phyloP scores from a whole-genome alignment of 2,113 vertebrate species.

The Arothron firmamentum region DNA sequence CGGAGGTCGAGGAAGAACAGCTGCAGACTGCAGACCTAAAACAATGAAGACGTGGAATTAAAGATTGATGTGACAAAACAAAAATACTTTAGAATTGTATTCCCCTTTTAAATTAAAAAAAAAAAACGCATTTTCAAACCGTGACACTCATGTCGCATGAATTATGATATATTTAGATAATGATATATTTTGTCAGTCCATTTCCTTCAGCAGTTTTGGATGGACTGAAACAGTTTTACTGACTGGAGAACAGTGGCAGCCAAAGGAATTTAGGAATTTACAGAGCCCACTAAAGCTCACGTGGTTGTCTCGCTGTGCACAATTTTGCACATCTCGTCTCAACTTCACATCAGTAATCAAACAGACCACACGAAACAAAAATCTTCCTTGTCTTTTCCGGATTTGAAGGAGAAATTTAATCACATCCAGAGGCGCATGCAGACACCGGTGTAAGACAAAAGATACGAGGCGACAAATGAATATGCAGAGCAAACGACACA shows the following conservation, averaged over 20 bases:
- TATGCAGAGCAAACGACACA: slow-evolving; percentile 77
- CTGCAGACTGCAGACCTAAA: background rate
- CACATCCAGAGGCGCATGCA: slow-evolving; percentile 72
- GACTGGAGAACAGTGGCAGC: no score
- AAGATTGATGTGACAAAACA: slow-evolving; percentile 16
- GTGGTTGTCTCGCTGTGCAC: slow-evolving; percentile 11
- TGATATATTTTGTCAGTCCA: no score
- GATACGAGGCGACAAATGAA: slow-evolving; percentile 76
- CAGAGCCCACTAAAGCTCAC: slow-evolving; percentile 17
- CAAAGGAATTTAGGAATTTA: background rate
- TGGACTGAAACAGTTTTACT: no score
- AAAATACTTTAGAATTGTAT: background rate
- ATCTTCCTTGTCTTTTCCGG: slow-evolving; percentile 28
- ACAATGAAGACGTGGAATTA: slow-evolving; percentile 10
- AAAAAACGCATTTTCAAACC: no score
- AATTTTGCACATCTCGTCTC: slow-evolving; percentile 25
- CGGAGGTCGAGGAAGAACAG: slow-evolving; percentile 9
- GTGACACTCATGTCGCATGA: no score
- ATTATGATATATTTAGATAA: no score
- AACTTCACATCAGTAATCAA: slow-evolving; percentile 43
- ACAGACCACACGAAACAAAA: slow-evolving; percentile 30
- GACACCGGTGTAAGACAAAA: slow-evolving; percentile 50
- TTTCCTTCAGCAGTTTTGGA: no score
- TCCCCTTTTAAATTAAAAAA: background rate
- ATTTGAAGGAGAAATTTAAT: slow-evolving; percentile 75